Evolutionary conservation across 1,140 invertebrate genomes (phyloP).

Genomic region (Tribolium castaneum): DNA sequence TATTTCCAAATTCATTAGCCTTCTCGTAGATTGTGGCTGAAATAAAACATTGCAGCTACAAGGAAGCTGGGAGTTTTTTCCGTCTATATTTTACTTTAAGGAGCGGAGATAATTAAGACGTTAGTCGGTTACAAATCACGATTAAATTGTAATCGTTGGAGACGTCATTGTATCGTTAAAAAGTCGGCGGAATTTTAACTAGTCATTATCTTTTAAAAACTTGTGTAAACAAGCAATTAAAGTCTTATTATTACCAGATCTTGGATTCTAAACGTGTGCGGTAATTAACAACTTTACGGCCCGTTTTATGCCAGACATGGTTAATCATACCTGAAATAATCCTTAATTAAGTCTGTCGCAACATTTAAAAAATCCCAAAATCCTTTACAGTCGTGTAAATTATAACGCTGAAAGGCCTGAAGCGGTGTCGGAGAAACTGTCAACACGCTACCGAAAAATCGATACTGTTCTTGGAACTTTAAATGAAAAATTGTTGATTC

Average conservation of each 20-base stretch:
- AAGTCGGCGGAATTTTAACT: constrained; percentile 35
- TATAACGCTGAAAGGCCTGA: background rate
- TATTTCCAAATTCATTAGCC: constrained; percentile 40
- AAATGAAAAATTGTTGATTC: background rate
- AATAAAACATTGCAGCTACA: constrained; percentile 1
- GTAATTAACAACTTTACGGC: constrained; percentile 29
- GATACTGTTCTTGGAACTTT: background rate
- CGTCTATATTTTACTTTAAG: background rate
- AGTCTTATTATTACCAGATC: constrained; percentile 31
- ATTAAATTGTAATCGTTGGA: constrained; percentile 1
- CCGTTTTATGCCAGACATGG: constrained; percentile 21
- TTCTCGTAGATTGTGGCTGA: constrained; percentile 5
- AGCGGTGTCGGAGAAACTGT: background rate
- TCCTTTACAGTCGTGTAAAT: background rate
- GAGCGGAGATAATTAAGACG: background rate
- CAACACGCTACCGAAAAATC: background rate
- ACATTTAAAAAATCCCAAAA: constrained; percentile 9
- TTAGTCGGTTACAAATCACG: background rate
- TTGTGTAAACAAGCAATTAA: constrained; percentile 40
- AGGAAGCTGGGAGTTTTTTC: constrained; percentile 6
- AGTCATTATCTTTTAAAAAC: constrained; percentile 36
- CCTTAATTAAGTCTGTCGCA: constrained; percentile 23
- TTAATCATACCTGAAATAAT: constrained; percentile 28
- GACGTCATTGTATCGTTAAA: constrained; percentile 17
- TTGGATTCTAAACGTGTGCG: constrained; percentile 27